Conservation (phyloP, 23 tunicate species). For the Trididemnum nubilum region DNA sequence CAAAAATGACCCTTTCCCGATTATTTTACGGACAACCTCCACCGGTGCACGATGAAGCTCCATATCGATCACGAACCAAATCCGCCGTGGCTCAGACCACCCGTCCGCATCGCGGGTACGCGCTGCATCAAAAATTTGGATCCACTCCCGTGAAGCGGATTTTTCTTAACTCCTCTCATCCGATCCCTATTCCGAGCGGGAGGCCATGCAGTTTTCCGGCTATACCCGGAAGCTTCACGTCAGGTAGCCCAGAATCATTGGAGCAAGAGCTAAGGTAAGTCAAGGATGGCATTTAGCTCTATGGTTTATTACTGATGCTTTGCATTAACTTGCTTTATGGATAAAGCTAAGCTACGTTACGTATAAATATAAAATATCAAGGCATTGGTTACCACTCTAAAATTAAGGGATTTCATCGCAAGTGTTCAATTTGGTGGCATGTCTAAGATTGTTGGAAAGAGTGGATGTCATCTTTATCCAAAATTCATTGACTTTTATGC, state of each 20-base stretch:
- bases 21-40: neutral
- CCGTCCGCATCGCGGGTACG: neutral
- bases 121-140: neutral
- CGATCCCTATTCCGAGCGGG: slow-evolving; percentile 46
- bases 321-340: too few species aligned
- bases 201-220: slow-evolving; percentile 30
- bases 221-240: slow-evolving; percentile 21
- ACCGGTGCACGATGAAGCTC: neutral
- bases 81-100: neutral
- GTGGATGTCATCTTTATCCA: too few species aligned
- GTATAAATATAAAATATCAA: too few species aligned
- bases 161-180: slow-evolving; percentile 30
- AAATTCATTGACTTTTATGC: too few species aligned
- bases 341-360: neutral
- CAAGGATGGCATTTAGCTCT: too few species aligned
- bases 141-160: slow-evolving; percentile 1
- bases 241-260: neutral
- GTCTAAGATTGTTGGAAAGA: too few species aligned
- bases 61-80: neutral
- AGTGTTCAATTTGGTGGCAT: too few species aligned
- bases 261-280: neutral
- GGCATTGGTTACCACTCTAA: too few species aligned
- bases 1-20: neutral
- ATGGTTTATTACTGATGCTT: too few species aligned
- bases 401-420: too few species aligned